These are phyloP conservation scores for Crossaster papposus DNA, from an alignment of 53 echinoderm and acorn worm species.

Conservation along the genomic window DNA sequence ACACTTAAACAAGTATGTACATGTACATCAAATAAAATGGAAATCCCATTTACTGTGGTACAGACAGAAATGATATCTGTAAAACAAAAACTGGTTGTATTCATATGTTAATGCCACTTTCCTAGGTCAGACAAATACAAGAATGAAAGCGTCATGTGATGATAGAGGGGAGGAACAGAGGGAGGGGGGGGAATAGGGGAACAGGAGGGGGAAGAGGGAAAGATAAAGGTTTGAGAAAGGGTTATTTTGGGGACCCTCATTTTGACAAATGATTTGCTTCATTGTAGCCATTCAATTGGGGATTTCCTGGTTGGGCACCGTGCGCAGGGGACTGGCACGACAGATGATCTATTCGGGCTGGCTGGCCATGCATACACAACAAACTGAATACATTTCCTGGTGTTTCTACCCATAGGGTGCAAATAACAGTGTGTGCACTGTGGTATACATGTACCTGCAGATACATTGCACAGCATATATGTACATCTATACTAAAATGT, in stretches of 20 bases:
- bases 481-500: too few species aligned
- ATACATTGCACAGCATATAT: too few species aligned
- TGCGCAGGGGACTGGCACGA: constrained; percentile 5
- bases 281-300: constrained; percentile 10
- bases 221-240: neutral
- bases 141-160: neutral
- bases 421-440: too few species aligned
- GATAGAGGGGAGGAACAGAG: neutral
- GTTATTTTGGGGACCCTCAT: neutral
- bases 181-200: too few species aligned
- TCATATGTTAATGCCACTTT: neutral
- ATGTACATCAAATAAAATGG: neutral
- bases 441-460: too few species aligned
- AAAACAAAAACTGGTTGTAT: neutral
- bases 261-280: constrained; percentile 33
- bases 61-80: neutral
- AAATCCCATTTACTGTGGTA: neutral
- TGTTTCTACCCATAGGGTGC: too few species aligned
- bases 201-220: neutral
- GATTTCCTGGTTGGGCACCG: constrained; percentile 45
- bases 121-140: neutral
- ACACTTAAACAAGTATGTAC: too few species aligned
- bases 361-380: neutral
- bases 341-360: neutral
- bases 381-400: neutral